Evolutionary conservation across 2,797 vertebrate species (phyloP).

Genomic region (Gorsachius magnificus): DNA sequence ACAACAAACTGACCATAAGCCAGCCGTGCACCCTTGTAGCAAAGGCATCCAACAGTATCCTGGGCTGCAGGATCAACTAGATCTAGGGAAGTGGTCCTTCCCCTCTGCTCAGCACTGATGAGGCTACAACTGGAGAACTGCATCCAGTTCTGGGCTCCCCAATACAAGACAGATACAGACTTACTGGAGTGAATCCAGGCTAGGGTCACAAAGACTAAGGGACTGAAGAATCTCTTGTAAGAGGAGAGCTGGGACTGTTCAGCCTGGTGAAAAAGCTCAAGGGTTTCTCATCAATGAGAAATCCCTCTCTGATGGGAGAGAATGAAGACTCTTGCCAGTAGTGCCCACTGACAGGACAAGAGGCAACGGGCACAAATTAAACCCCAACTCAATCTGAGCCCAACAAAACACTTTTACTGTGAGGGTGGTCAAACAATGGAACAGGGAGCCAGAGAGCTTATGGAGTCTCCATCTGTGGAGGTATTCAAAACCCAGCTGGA

Average conservation of each 20-base stretch:
- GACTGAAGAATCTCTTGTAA: not conserved
- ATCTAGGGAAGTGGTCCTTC: not conserved
- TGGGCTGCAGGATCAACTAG: not conserved
- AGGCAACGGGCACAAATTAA: not conserved
- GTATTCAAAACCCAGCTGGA: not conserved
- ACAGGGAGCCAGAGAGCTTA: not conserved
- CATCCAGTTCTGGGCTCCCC: not conserved
- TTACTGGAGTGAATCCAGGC: not conserved
- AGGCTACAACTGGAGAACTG: not conserved
- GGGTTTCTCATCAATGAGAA: not conserved
- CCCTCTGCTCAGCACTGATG: not conserved
- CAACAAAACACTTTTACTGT: not conserved
- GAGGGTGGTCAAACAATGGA: fast-evolving
- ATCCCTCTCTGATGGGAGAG: too few species aligned
- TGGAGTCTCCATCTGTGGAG: not conserved
- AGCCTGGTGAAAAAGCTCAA: not conserved
- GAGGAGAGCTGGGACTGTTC: not conserved
- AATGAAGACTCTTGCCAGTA: not conserved
- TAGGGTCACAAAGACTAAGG: not conserved
- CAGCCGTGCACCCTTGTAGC: not conserved
- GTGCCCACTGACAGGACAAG: not conserved
- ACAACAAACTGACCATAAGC: not conserved
- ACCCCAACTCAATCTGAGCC: not conserved
- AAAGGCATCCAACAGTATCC: not conserved
- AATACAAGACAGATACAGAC: not conserved